A percentile compares a stretch with the other conserved stretches of the same genome.
Evolutionary conservation across 2,888 invertebrate genomes (phyloP).

Genomic region (Drosophila nr. perissopoda): DNA sequence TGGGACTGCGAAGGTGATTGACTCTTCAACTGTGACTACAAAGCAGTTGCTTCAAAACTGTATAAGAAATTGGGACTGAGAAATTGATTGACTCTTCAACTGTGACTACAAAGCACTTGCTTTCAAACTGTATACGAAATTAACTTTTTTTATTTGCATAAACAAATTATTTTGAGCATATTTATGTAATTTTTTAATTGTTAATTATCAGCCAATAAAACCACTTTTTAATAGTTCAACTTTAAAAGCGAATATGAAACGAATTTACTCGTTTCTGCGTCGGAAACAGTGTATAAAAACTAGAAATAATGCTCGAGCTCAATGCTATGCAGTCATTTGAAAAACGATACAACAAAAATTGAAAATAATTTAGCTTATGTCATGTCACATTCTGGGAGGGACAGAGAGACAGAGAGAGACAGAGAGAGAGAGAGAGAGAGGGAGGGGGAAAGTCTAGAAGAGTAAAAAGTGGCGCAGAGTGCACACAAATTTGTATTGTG

Average conservation of each 20-base stretch:
- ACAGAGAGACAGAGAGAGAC: neutral
- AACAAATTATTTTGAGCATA: neutral
- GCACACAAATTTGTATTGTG: slow-evolving; percentile 67
- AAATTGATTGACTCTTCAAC: too few relatives aligned
- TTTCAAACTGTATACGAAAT: neutral
- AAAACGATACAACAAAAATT: slow-evolving; percentile 73
- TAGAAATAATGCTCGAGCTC: slow-evolving; percentile 21
- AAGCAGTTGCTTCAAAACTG: too few relatives aligned
- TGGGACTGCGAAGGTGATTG: too few relatives aligned
- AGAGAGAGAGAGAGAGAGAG: neutral
- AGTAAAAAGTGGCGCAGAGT: slow-evolving; percentile 56
- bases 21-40: too few relatives aligned
- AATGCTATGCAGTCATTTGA: slow-evolving; percentile 63
- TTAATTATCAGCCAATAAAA: neutral
- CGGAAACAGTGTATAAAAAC: slow-evolving; percentile 1
- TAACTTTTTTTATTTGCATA: neutral
- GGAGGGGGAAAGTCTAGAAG: slow-evolving; percentile 12
- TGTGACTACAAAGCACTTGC: too few relatives aligned
- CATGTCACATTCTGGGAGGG: slow-evolving; percentile 45
- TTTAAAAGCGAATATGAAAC: neutral
- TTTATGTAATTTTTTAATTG: neutral
- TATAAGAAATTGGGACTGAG: fast-evolving
- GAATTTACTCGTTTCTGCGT: neutral
- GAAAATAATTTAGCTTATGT: slow-evolving; percentile 76
- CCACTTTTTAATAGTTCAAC: neutral